Conservation (phyloP, 2,888 invertebrate genomes). For the Tuta absoluta region DNA sequence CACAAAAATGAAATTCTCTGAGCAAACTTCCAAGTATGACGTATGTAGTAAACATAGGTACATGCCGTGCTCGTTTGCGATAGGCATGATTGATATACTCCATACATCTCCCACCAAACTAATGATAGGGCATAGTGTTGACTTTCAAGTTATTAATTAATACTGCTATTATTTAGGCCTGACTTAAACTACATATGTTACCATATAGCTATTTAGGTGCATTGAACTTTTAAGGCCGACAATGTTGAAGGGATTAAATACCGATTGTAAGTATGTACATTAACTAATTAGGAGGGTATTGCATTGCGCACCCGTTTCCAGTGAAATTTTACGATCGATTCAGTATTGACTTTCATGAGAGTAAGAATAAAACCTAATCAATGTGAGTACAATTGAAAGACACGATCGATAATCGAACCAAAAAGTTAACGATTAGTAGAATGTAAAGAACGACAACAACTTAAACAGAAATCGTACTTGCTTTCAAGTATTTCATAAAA, state of each 20-base stretch:
- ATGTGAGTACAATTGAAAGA: too few relatives aligned
- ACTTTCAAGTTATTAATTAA: constrained; percentile 80
- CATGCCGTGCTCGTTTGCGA: constrained; percentile 66
- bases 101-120: constrained; percentile 72
- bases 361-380: too few relatives aligned
- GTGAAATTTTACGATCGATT: too few relatives aligned
- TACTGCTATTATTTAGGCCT: constrained; percentile 70
- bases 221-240: background rate
- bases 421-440: too few relatives aligned
- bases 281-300: too few relatives aligned
- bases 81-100: constrained; percentile 79
- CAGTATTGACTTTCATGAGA: too few relatives aligned
- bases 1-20: background rate
- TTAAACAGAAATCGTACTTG: background rate
- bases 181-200: background rate
- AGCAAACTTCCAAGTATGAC: background rate
- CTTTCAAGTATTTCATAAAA: constrained; percentile 1
- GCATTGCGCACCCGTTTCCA: too few relatives aligned
- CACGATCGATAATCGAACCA: too few relatives aligned
- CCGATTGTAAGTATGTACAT: too few relatives aligned
- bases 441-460: too few relatives aligned
- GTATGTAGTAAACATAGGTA: constrained; percentile 36
- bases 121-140: constrained; percentile 78
- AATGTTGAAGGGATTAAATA: background rate
- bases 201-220: background rate